Base-by-base conservation (phyloP, 2,113 vertebrate species). In the Rhynchopsitta pachyrhyncha region DNA sequence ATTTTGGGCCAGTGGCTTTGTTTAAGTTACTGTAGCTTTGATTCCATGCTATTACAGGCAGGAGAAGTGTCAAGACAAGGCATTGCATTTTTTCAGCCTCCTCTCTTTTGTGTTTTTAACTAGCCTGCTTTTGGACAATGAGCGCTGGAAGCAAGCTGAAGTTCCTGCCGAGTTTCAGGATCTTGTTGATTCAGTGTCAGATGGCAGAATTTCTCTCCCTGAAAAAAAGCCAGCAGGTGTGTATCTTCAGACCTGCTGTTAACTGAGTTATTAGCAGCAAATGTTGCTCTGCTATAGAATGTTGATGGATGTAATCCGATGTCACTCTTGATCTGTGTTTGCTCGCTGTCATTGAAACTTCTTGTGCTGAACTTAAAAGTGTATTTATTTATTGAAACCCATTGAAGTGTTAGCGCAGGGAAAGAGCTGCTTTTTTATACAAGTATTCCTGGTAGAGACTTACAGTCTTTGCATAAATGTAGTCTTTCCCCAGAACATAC, bases 71-170 rank as follows among this genome's bases (percentile, higher is more conserved):
- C 39, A 57, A 47, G 63, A 71, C 35, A 92, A 82, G 44, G 66
- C 24, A 31, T 79, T 80, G 94, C 9, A 80, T 74, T 53, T 84
- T 93, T 78, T 89, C 63, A 77, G 31, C 44, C 31, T 71, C 37
- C 20, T 95, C 91, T 81, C 20, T 70, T 85, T 88, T 96, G 62
- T 90, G 62, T 97, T 82, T 85, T 8, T 78, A 57, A 96, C 90
- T 73, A 99, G 99, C 96, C 98, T 99, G 25, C 98, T 99, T 71
- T 93, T 99, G 96, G 99, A 99, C 90, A 99, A 99, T 2, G 99
- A 99, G 92, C 98, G 99, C 60, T 99, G 99, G 99, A 99, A 99
- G 69, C 99, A 99, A 97, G 99, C 99, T 4, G 99, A 99, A 85
- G 99, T 99, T 90, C 99, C 99, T 10, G 98, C 98, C 0, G 99